A percentile compares a stretch with the other conserved stretches of the same genome.
phyloP scores from a whole-genome alignment of 2,888 invertebrate genomes.

The Drosophila siamana region DNA sequence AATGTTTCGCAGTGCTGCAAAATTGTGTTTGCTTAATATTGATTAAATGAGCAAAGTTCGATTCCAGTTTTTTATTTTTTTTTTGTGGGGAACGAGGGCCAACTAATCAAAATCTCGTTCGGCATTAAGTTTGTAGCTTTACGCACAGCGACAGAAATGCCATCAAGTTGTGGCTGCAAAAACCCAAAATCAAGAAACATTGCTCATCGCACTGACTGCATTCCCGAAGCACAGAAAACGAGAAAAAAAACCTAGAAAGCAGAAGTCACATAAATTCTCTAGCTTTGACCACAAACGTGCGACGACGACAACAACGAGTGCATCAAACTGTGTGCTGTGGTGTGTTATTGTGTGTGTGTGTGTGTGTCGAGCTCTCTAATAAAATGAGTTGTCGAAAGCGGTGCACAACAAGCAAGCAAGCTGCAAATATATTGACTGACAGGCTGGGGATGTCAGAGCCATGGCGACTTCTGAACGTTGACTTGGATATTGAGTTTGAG shows the following conservation, averaged over 20 bases:
- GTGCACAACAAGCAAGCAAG: slow-evolving; percentile 56
- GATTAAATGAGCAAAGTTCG: neutral
- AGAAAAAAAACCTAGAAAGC: slow-evolving; percentile 36
- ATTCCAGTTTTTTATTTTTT: too few species aligned
- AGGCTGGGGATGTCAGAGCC: slow-evolving; percentile 43
- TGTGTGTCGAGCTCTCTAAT: slow-evolving; percentile 57
- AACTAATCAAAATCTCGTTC: slow-evolving; percentile 27
- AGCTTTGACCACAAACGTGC: slow-evolving; percentile 72
- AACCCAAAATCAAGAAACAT: slow-evolving; percentile 64
- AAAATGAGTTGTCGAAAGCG: slow-evolving; percentile 80
- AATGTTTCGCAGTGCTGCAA: neutral
- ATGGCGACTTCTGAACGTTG: slow-evolving; percentile 72
- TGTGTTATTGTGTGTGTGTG: slow-evolving; percentile 5
- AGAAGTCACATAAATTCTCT: slow-evolving; percentile 70
- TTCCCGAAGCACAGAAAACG: slow-evolving; percentile 1
- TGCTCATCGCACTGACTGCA: slow-evolving; percentile 48
- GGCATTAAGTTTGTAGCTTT: slow-evolving; percentile 19
- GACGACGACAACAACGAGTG: slow-evolving; percentile 57
- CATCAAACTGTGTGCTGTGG: slow-evolving; percentile 31
- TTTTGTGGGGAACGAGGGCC: slow-evolving; percentile 4
- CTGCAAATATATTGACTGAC: slow-evolving; percentile 77
- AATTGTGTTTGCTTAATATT: neutral
- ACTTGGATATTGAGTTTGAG: slow-evolving; percentile 77
- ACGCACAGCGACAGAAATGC: slow-evolving; percentile 18
- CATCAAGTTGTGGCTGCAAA: slow-evolving; percentile 31